phyloP scores from a whole-genome alignment of 2,888 invertebrate genomes.

The Fragum fragum region DNA sequence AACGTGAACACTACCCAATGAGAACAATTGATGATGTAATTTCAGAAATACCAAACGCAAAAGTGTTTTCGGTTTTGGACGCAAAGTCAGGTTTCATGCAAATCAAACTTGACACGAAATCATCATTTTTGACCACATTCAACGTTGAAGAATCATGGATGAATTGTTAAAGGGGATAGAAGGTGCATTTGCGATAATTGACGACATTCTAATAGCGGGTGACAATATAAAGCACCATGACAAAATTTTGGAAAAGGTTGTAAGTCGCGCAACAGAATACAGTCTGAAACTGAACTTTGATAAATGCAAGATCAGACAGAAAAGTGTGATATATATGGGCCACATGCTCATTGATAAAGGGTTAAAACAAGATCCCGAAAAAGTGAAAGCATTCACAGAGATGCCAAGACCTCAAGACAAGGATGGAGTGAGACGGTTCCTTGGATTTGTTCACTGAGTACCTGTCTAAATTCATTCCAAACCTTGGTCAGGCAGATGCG shows the following conservation, averaged over 20 bases:
- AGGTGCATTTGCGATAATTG: constrained; percentile 64
- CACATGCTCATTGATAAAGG: constrained; percentile 51
- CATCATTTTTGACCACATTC: constrained; percentile 70
- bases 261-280: constrained; percentile 56
- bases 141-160: constrained; percentile 70
- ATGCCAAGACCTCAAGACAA: constrained; percentile 69
- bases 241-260: constrained; percentile 52
- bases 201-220: constrained; percentile 67
- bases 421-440: constrained; percentile 61
- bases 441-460: constrained; percentile 68
- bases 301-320: constrained; percentile 52
- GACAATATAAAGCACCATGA: constrained; percentile 60
- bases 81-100: constrained; percentile 71
- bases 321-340: constrained; percentile 54
- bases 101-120: constrained; percentile 63
- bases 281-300: constrained; percentile 65
- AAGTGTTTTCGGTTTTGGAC: constrained; percentile 70
- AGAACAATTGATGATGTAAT: constrained; percentile 70
- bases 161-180: constrained; percentile 61
- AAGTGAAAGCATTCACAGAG: constrained; percentile 58
- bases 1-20: constrained; percentile 64
- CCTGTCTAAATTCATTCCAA: constrained; percentile 66
- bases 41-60: constrained; percentile 60
- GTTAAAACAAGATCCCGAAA: constrained; percentile 57
- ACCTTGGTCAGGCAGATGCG: constrained; percentile 59